Evolutionary conservation across 2,113 vertebrate species (phyloP), one percentile per base, ranked within the genome.

Genomic region (Podarcis muralis): DNA sequence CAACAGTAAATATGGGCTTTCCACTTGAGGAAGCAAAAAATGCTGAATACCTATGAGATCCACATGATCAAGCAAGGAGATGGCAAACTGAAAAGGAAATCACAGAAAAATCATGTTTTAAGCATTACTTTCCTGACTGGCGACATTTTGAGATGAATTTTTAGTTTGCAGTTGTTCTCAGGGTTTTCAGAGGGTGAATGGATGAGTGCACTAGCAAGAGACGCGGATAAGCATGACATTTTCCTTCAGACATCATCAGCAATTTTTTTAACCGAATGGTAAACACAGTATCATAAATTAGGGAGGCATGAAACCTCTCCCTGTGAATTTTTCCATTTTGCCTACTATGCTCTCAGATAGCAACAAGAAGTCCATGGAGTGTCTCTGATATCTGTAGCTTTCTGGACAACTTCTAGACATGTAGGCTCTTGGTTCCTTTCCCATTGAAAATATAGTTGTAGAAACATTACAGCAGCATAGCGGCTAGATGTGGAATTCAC

Each of bases 211-310:
- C 20, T 30, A 81, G 6, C 76, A 32, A 65, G 3, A 87, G 7
- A 2, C 0, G 16, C 12, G 6, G 0, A 5, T 12, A 71, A 8
- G 30, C 37, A 3, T 87, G 30, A 30, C 66, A 84, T 59, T 15
- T 62, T 62, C 35, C 20, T 62, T 69, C 75, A 53, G 32, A 57
- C n/a, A 48, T 80, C 13, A 13, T 2, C 48, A 88, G 4, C 1
- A 15, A 13, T 87, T 43, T 2, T 79, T 27, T 65, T 57, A 37
- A 75, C 4, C 77, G 12, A 27, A 27, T 82, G 25, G 18, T 72
- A 75, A 89, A 30, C 53, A 93, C 53, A 76, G 22, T 8, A 53
- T 23, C 72, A 23, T 18, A 89, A 85, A 87, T 65, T 1, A 81
- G 25, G 83, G 11, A 27, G 13, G 6, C 16, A 13, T 40, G 7